Evolutionary conservation across 2,797 vertebrate genomes (phyloP).

Genomic region (Eulemur albifrons): DNA sequence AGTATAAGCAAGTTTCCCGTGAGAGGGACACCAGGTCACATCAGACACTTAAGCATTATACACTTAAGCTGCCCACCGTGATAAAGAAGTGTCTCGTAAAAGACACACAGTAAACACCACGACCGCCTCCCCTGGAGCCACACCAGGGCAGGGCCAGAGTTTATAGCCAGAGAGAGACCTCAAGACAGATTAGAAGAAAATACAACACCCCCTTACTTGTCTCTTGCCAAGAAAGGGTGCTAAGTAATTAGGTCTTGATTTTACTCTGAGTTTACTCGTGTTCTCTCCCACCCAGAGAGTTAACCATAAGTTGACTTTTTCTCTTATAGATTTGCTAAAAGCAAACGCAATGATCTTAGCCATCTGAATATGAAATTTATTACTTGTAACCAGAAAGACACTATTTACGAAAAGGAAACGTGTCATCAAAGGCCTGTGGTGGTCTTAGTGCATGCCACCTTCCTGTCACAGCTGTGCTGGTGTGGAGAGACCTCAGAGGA

Average conservation of each 20-base stretch:
- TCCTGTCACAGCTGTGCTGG: not conserved
- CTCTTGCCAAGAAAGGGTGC: not conserved
- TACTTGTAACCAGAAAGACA: not conserved
- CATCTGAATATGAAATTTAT: not conserved
- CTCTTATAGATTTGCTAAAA: not conserved
- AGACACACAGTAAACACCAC: not conserved
- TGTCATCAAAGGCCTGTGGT: not conserved
- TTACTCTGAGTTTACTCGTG: not conserved
- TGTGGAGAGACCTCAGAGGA: not conserved
- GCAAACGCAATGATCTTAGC: not conserved
- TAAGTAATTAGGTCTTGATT: not conserved
- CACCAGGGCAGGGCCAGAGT: not conserved
- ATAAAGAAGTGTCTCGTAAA: not conserved
- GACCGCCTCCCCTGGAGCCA: not conserved
- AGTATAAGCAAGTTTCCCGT: not conserved
- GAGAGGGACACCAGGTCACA: not conserved
- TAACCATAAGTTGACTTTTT: not conserved
- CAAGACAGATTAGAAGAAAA: not conserved
- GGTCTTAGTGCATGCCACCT: not conserved
- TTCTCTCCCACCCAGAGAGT: not conserved
- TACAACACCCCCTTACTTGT: not conserved
- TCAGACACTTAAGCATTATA: not conserved
- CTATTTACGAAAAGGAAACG: not conserved
- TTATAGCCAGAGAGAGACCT: not conserved
- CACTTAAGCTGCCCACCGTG: no score